Percentiles rank a stretch among this genome's conserved stretches.
These are phyloP conservation scores for Siniperca obscura DNA, from an alignment of 2,797 vertebrate genomes.

Conservation along the genomic window DNA sequence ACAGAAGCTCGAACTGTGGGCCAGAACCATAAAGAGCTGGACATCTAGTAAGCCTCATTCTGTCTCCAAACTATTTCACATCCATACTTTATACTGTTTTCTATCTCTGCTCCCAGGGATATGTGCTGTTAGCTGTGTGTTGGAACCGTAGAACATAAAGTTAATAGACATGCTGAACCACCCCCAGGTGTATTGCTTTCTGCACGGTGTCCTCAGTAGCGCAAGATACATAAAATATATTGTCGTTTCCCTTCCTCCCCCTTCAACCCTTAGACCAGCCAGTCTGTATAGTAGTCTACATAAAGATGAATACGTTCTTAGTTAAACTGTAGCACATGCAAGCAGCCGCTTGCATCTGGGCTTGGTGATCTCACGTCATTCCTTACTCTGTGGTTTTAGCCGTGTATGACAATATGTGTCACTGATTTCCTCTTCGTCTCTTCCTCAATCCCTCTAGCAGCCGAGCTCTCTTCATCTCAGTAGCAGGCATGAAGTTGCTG, in stretches of 20 bases:
- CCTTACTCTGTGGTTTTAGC: not conserved
- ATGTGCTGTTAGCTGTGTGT: constrained; percentile 31
- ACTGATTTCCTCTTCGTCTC: constrained; percentile 14
- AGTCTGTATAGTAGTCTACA: not conserved
- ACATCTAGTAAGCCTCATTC: constrained; percentile 87
- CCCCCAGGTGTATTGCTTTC: constrained; percentile 3
- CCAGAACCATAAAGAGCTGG: constrained; percentile 88
- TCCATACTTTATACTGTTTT: not conserved
- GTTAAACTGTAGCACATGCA: not conserved
- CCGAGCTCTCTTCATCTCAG: constrained; percentile 90
- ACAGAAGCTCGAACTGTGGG: constrained; percentile 89
- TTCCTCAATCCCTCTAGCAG: constrained; percentile 77
- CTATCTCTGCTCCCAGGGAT: not conserved
- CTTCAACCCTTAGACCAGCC: not conserved
- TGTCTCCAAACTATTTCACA: constrained; percentile 12
- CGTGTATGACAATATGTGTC: not conserved
- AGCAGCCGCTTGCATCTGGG: not conserved
- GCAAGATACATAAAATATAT: not conserved
- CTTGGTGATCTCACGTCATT: not conserved
- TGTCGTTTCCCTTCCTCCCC: not conserved
- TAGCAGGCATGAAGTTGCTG: constrained; percentile 93
- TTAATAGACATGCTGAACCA: constrained; percentile 12
- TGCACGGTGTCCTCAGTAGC: constrained; percentile 9
- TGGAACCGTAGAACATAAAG: constrained; percentile 25
- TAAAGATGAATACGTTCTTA: not conserved